Conservation (phyloP, 1,140 invertebrate species). For the Acyrthosiphon pisum region DNA sequence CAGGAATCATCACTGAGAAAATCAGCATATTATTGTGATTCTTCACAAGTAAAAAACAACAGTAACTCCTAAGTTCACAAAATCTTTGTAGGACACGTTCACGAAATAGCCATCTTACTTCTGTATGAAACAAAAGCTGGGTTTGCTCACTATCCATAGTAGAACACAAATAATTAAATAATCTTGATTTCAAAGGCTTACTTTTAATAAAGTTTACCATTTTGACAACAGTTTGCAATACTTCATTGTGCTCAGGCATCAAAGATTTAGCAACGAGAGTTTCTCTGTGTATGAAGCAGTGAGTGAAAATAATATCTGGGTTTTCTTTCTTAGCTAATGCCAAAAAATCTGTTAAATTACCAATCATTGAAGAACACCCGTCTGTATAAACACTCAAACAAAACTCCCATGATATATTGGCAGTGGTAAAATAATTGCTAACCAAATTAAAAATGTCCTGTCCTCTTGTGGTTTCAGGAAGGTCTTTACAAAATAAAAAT, state of each 20-base stretch:
- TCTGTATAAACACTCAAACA: constrained; percentile 41
- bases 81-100: constrained; percentile 62
- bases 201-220: constrained; percentile 59
- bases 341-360: constrained; percentile 4
- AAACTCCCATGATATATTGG: constrained; percentile 15
- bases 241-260: constrained; percentile 37
- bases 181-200: constrained; percentile 50
- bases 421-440: constrained; percentile 39
- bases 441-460: constrained; percentile 1
- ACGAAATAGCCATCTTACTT: constrained; percentile 62
- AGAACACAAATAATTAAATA: constrained; percentile 61
- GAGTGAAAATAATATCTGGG: constrained; percentile 53
- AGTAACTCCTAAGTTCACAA: constrained; percentile 62
- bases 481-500: constrained; percentile 35
- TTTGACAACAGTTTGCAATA: constrained; percentile 56
- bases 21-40: neutral
- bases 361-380: constrained; percentile 22
- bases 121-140: constrained; percentile 62
- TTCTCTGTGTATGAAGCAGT: constrained; percentile 58
- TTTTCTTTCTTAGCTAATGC: constrained; percentile 42
- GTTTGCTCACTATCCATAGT: constrained; percentile 62
- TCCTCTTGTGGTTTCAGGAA: constrained; percentile 8
- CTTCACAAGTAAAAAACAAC: neutral
- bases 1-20: constrained; percentile 11
- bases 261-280: constrained; percentile 55